Conservation (phyloP, 2,888 invertebrate species). For the Rotaria sp. region DNA sequence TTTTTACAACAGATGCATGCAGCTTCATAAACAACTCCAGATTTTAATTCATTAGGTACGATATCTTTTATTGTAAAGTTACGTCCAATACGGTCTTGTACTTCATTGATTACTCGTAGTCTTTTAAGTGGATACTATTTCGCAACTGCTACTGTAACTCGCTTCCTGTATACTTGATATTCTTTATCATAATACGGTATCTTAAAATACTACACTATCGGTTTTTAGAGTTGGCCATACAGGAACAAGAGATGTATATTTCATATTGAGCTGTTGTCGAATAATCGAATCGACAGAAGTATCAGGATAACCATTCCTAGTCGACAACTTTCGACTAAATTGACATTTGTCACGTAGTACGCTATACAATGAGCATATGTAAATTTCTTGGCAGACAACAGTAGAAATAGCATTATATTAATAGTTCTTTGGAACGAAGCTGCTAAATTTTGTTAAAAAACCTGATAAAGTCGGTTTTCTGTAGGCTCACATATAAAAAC, state of each 20-base stretch:
- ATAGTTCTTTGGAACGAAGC: not conserved
- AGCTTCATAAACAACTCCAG: not conserved
- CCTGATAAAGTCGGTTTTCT: not conserved
- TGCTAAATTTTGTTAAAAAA: not conserved
- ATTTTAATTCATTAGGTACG: not conserved
- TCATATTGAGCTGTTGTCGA: not conserved
- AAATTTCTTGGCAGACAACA: not conserved
- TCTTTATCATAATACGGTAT: not conserved
- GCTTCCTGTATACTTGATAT: not conserved
- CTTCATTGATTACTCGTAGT: not conserved
- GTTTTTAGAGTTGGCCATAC: not conserved
- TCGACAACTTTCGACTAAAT: not conserved
- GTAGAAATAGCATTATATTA: not conserved
- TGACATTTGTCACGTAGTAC: not conserved
- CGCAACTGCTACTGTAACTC: not conserved
- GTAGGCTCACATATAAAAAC: not conserved
- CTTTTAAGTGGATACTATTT: not conserved
- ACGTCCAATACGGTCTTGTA: not conserved
- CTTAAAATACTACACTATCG: not conserved
- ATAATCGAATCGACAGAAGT: not conserved
- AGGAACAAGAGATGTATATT: too few species aligned
- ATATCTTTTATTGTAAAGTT: not conserved
- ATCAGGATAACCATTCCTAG: not conserved
- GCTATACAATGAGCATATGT: not conserved
- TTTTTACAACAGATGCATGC: not conserved